These are phyloP conservation scores for Isurus oxyrinchus DNA, from an alignment of 2,113 vertebrate genomes.

Conservation along the genomic window DNA sequence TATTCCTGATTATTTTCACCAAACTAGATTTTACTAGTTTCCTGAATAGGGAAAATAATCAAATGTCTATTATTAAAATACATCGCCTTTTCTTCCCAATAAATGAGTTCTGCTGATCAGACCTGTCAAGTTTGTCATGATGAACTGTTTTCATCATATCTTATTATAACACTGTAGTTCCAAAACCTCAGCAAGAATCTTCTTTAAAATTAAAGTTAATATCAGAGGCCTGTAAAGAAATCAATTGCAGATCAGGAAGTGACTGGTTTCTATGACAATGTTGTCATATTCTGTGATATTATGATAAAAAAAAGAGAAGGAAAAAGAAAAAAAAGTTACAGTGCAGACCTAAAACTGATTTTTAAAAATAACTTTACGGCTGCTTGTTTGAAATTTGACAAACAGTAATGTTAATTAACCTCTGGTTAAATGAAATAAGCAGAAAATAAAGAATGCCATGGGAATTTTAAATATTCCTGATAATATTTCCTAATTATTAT, in stretches of 20 bases:
- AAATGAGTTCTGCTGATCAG: background rate
- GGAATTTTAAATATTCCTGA: background rate
- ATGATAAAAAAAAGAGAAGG: background rate
- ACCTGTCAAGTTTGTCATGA: background rate
- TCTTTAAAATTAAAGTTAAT: slow-evolving; percentile 16
- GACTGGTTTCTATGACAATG: background rate
- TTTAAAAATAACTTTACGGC: background rate
- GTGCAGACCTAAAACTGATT: background rate
- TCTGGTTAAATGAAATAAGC: background rate
- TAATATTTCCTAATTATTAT: background rate
- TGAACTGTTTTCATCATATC: background rate
- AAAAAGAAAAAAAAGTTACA: no score
- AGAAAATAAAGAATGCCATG: background rate
- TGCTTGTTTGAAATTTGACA: background rate
- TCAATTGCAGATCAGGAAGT: background rate
- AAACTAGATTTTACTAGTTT: background rate
- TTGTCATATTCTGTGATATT: background rate
- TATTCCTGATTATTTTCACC: background rate
- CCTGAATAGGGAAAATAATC: background rate
- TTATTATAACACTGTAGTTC: background rate
- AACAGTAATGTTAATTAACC: background rate
- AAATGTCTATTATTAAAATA: background rate
- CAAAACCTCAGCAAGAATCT: background rate
- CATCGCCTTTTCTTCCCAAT: background rate
- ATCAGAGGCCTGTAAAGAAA: background rate